These are phyloP conservation scores for Coleophora flavipennella DNA, from an alignment of 2,888 invertebrate species.

Conservation along the genomic window DNA sequence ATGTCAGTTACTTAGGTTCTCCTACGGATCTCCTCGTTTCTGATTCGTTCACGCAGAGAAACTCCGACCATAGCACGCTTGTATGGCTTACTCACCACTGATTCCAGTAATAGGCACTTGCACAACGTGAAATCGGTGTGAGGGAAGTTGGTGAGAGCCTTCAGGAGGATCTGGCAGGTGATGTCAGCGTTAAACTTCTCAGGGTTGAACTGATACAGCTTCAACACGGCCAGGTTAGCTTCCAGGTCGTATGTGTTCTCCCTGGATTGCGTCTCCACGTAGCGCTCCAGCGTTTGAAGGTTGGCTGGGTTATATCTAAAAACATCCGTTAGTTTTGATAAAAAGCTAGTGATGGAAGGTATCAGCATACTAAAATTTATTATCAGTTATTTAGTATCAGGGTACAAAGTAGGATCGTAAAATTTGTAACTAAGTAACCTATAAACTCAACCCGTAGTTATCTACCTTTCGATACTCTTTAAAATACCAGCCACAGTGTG, in stretches of 20 bases:
- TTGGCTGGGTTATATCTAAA: conserved; percentile 97
- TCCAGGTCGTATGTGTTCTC: conserved; percentile 97
- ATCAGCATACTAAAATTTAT: too few relatives aligned
- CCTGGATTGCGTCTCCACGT: conserved; percentile 92
- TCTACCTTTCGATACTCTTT: conserved; percentile 92
- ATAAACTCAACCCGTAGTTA: conserved; percentile 2
- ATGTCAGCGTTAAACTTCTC: conserved; percentile 86
- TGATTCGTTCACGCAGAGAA: too few relatives aligned
- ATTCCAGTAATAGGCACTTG: conserved; percentile 93
- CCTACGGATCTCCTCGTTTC: too few relatives aligned
- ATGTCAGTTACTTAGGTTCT: too few relatives aligned
- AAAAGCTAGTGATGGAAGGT: too few relatives aligned
- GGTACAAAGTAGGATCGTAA: too few relatives aligned
- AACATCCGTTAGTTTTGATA: neutral
- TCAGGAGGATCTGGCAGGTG: conserved; percentile 91
- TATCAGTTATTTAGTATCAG: too few relatives aligned
- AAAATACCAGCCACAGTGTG: conserved; percentile 89
- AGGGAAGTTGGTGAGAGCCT: conserved; percentile 96
- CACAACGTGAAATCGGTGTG: conserved; percentile 98
- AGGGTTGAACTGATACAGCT: conserved; percentile 97
- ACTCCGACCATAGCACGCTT: too few relatives aligned
- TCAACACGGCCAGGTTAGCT: conserved; percentile 96
- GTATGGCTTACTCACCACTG: conserved; percentile 52
- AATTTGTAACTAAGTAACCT: conserved; percentile 2
- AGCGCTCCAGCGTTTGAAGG: conserved; percentile 89